Evolutionary conservation across 2,113 vertebrate genomes (phyloP).

Genomic region (Cisticola juncidis): DNA sequence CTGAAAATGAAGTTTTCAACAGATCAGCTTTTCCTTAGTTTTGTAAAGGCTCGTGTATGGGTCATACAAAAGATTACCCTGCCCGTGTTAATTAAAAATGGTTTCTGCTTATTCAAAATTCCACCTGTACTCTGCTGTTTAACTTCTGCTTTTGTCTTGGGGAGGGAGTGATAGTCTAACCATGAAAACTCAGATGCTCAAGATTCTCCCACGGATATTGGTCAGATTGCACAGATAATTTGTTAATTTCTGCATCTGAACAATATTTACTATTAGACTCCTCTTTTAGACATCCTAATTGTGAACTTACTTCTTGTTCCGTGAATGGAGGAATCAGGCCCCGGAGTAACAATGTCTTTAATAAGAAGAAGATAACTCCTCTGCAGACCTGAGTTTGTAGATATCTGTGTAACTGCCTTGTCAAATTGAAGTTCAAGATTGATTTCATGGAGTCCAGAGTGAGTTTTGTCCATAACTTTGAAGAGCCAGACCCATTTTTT

Average conservation of each 20-base stretch:
- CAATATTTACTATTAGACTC: neutral
- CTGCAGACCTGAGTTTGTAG: neutral
- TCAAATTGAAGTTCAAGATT: neutral
- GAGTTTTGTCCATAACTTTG: neutral
- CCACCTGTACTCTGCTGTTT: neutral
- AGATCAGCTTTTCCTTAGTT: neutral
- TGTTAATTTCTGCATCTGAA: neutral
- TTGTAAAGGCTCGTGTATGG: neutral
- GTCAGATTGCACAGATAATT: neutral
- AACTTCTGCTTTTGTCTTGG: neutral
- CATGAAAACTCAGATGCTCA: neutral
- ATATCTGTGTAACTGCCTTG: neutral
- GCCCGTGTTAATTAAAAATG: neutral
- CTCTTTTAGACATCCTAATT: neutral
- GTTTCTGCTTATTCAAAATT: neutral
- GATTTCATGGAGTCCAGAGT: neutral
- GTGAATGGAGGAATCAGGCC: accelerated
- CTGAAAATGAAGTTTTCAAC: neutral
- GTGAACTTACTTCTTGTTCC: neutral
- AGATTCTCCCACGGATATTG: neutral
- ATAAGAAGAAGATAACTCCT: neutral
- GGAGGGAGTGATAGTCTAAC: neutral
- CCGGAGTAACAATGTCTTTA: neutral
- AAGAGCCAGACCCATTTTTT: neutral
- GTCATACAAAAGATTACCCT: neutral